Evolutionary conservation across 2,797 vertebrate genomes (phyloP), one percentile per base, ranked within the genome.

Genomic region (Falco biarmicus): DNA sequence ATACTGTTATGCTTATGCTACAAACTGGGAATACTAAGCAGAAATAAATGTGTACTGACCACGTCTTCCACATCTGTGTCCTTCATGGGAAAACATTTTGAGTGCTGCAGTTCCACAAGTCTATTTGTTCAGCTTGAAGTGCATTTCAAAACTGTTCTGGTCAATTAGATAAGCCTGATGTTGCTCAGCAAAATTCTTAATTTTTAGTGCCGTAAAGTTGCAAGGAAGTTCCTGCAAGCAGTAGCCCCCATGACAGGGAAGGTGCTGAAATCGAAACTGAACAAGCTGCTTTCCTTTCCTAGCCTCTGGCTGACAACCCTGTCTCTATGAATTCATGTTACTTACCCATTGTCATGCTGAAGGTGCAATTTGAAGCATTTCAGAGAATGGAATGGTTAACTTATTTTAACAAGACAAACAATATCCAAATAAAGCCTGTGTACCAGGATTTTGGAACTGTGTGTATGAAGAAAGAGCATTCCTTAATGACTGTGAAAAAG

Each of bases 141-240:
- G 41, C 56, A 48, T 94, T 95, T 90, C 63, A 66, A 34, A 96
- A 88, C 77, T 77, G 51, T 94, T 90, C 77, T 70, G 43, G 81
- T 89, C 84, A 83, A 45, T 94, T 93, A 80, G 80, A 64, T 82
- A 84, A 92, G 56, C n/a, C 39, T 94, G 85, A 26, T 91, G 69
- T 63, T 93, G 61, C 59, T 93, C 76, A 79, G 65, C 34, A 51
- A 93, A 88, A 37, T 86, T 83, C 59, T 73, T 90, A 68, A 83
- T 91, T 95, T 88, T 74, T 32, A 83, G 61, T 71, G 64, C 65
- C 2, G 5, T 81, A 14, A 88, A 89, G 50, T 66, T 76, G 54
- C 57, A 75, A 69, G 83, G 50, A 81, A 47, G 21, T 73, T 91
- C 79, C 48, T 45, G 50, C 71, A 77, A 94, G 48, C 56, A 65